These are phyloP conservation scores for Serilophus lunatus DNA, from an alignment of 2,113 vertebrate species.

Conservation along the genomic window DNA sequence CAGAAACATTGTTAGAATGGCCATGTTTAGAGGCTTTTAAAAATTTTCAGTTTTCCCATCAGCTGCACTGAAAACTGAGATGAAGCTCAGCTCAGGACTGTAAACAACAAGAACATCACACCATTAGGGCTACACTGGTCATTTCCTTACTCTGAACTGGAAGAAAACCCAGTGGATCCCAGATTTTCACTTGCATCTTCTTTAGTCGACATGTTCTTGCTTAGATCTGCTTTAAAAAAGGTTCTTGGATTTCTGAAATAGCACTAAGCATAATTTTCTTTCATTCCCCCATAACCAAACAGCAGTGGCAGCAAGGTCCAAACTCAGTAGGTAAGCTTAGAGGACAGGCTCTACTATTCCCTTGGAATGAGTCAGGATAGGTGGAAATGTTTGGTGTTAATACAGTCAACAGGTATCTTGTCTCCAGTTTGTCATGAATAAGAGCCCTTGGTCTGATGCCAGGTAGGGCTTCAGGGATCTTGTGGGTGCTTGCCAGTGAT, in stretches of 20 bases:
- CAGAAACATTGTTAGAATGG: not conserved
- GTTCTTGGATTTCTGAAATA: not conserved
- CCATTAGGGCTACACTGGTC: not conserved
- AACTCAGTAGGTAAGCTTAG: not conserved
- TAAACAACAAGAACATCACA: not conserved
- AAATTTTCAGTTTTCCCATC: not conserved
- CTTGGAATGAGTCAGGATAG: not conserved
- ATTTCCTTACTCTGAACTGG: not conserved
- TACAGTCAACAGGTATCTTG: not conserved
- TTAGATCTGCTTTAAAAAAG: not conserved
- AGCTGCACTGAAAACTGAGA: not conserved
- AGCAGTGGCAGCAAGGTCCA: not conserved
- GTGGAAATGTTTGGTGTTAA: not conserved
- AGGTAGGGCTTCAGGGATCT: not conserved
- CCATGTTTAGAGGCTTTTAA: not conserved
- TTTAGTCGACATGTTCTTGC: not conserved
- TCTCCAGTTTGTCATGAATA: not conserved
- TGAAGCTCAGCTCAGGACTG: not conserved
- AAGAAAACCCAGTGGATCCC: not conserved
- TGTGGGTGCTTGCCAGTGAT: not conserved
- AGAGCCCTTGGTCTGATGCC: accelerated
- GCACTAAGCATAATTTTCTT: not conserved
- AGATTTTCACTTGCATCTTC: not conserved
- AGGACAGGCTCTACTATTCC: not conserved
- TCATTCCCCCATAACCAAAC: not conserved